Conservation (phyloP, 2,797 vertebrate species). For the Poecilia picta region DNA sequence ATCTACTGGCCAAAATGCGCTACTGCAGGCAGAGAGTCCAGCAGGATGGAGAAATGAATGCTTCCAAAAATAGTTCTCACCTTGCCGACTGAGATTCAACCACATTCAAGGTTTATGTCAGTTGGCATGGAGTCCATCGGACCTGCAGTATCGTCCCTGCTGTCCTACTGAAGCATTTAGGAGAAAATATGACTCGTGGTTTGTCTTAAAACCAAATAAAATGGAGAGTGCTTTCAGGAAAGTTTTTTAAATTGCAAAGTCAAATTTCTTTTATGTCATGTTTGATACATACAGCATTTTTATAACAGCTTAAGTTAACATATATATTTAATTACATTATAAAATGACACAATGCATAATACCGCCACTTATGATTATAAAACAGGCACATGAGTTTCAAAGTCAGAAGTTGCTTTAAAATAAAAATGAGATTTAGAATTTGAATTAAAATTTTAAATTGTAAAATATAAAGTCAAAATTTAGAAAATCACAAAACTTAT, state of each 20-base stretch:
- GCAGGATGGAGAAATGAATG: conserved; percentile 39
- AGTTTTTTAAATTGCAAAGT: not conserved
- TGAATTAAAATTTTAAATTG: not conserved
- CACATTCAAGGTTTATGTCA: conserved; percentile 12
- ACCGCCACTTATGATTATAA: not conserved
- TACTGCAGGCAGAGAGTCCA: conserved; percentile 59
- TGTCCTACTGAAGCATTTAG: not conserved
- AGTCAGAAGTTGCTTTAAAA: not conserved
- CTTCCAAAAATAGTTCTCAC: conserved; percentile 73
- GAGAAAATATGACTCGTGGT: not conserved
- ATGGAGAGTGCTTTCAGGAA: not conserved
- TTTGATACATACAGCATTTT: not conserved
- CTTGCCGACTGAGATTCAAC: conserved; percentile 59
- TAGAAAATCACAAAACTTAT: not conserved
- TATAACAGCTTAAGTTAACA: not conserved
- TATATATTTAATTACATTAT: not conserved
- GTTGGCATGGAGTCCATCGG: not conserved
- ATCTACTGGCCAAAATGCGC: conserved; percentile 59
- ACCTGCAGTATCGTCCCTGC: not conserved
- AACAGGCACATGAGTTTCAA: not conserved
- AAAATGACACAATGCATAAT: not conserved
- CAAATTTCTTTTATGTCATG: not conserved
- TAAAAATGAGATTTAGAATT: not conserved
- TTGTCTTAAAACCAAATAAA: not conserved
- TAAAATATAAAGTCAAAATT: not conserved